Conservation (phyloP, 2,888 invertebrate species). For the Hemicrepidius hirtus region DNA sequence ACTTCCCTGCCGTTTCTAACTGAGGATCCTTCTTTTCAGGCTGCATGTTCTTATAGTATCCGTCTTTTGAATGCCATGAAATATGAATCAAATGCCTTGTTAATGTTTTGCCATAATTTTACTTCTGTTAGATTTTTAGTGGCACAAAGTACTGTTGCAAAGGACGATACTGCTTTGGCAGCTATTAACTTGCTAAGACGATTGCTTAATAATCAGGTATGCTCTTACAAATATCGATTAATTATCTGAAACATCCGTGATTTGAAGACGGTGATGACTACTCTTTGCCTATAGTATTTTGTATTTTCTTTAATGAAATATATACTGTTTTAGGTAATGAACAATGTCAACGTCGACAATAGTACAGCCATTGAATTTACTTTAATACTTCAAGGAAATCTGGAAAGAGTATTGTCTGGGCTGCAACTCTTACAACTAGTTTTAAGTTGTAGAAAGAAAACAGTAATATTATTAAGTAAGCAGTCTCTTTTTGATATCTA, state of each 20-base stretch:
- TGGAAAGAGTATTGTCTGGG: neutral
- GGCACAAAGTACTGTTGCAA: neutral
- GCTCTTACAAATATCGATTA: neutral
- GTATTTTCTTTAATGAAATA: too few relatives aligned
- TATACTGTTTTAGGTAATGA: neutral
- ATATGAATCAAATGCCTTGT: neutral
- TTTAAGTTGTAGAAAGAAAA: neutral
- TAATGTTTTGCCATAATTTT: neutral
- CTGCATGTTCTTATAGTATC: constrained; percentile 5
- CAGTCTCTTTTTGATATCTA: neutral
- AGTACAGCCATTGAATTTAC: neutral
- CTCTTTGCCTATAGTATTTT: too few relatives aligned
- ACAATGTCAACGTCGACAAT: neutral
- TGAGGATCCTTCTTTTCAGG: neutral
- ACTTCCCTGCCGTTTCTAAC: constrained; percentile 11
- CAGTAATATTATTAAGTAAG: neutral
- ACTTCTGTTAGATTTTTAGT: neutral
- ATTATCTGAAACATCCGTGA: too few relatives aligned
- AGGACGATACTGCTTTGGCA: neutral
- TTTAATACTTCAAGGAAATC: neutral
- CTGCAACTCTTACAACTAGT: neutral
- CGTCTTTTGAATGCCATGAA: neutral
- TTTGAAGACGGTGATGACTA: too few relatives aligned
- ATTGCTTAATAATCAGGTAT: neutral
- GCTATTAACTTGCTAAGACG: constrained; percentile 18